Evolutionary conservation across 2,888 invertebrate species (phyloP).

Genomic region (Athripsodes cinereus): DNA sequence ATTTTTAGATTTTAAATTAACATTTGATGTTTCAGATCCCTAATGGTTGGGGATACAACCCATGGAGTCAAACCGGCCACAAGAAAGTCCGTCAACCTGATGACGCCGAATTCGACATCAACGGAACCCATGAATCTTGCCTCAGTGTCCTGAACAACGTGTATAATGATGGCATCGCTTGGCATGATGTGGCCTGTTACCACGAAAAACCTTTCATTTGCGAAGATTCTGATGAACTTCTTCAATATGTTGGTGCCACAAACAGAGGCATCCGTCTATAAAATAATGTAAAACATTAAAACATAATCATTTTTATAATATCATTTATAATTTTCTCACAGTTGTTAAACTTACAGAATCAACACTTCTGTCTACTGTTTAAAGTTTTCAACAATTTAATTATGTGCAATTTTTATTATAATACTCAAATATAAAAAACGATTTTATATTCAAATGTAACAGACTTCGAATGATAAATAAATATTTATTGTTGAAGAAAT

Average conservation of each 20-base stretch:
- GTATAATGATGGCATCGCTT: constrained; percentile 88
- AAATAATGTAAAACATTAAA: constrained; percentile 32
- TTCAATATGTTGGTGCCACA: constrained; percentile 77
- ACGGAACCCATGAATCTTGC: constrained; percentile 82
- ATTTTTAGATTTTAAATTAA: no score
- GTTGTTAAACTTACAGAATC: no score
- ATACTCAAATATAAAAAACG: no score
- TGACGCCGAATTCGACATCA: constrained; percentile 87
- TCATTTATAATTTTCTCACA: no score
- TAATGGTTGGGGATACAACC: constrained; percentile 74
- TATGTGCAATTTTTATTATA: no score
- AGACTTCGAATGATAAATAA: no score
- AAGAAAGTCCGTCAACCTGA: constrained; percentile 84
- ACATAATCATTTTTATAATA: no score
- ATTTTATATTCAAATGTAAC: no score
- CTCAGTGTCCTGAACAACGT: constrained; percentile 85
- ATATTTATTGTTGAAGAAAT: no score
- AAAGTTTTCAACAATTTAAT: no score
- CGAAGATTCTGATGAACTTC: constrained; percentile 83
- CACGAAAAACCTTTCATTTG: constrained; percentile 90
- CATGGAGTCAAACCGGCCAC: constrained; percentile 87
- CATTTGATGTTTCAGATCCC: constrained; percentile 43
- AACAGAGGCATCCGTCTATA: constrained; percentile 80
- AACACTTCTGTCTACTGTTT: no score
- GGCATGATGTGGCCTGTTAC: constrained; percentile 92